A percentile compares a stretch with the other conserved stretches of the same genome.
Conservation (phyloP, 2,113 vertebrate species). For the Drymodes brunneopygia region DNA sequence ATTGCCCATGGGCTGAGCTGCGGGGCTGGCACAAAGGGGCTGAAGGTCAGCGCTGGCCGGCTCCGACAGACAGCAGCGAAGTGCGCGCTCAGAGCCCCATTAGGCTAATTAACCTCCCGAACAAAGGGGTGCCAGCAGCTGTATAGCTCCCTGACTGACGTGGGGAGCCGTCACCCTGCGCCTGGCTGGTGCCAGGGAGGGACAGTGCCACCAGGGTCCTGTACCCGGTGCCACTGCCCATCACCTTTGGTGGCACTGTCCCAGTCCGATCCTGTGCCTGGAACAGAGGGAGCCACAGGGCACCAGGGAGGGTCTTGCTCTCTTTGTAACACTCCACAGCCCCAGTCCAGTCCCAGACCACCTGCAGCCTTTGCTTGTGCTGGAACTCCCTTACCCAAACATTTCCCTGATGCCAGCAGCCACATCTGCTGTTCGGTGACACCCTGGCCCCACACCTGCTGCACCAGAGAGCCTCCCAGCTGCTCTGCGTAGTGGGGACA, state of each 20-base stretch:
- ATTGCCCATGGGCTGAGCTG: not conserved
- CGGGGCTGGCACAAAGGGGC: not conserved
- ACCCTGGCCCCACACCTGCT: not conserved
- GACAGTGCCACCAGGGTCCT: not conserved
- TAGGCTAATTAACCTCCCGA: conserved; percentile 31
- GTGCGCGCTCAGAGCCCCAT: not conserved
- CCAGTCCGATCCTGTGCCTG: no score
- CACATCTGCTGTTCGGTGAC: not conserved
- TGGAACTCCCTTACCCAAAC: rapidly evolving
- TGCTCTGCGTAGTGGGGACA: not conserved
- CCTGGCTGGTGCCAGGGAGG: not conserved
- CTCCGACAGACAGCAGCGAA: not conserved
- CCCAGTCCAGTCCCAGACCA: not conserved
- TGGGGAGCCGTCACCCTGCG: rapidly evolving
- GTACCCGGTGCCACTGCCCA: rapidly evolving
- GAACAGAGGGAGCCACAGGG: not conserved
- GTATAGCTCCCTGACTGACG: not conserved
- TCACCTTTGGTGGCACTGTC: not conserved
- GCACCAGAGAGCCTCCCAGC: not conserved
- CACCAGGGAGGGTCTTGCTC: not conserved
- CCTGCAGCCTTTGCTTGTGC: not conserved
- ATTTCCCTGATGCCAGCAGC: not conserved
- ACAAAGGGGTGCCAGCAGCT: not conserved
- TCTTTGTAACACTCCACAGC: not conserved
- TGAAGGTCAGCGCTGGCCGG: not conserved